Evolutionary conservation across 2,797 vertebrate genomes (phyloP).

Genomic region (Varecia variegata): DNA sequence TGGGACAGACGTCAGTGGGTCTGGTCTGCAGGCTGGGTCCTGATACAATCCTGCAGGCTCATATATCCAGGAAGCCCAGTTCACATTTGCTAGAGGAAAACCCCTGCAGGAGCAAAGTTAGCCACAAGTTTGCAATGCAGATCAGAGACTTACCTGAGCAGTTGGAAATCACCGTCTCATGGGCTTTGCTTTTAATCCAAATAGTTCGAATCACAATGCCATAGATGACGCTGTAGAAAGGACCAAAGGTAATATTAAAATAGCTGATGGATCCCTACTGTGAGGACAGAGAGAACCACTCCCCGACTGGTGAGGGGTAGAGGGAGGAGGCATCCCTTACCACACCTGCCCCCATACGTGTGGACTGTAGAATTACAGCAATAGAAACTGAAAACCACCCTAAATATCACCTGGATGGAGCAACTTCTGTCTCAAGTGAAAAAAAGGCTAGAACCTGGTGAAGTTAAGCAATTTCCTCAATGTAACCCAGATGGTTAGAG

Average conservation of each 20-base stretch:
- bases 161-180: slow-evolving; percentile 80
- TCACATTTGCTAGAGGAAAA: not conserved
- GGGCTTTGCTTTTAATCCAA: slow-evolving; percentile 86
- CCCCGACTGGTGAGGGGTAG: fast-evolving
- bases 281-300: not conserved
- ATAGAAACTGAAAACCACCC: too few species aligned
- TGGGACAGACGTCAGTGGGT: not conserved
- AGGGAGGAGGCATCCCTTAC: not conserved
- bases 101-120: not conserved
- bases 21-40: not conserved
- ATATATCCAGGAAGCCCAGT: not conserved
- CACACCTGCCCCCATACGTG: fast-evolving
- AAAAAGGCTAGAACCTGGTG: not conserved
- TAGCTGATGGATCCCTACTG: not conserved
- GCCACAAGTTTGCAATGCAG: not conserved
- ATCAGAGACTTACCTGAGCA: slow-evolving; percentile 81
- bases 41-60: not conserved
- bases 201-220: slow-evolving; percentile 86
- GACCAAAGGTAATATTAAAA: not conserved
- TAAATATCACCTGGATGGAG: not conserved
- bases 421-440: not conserved
- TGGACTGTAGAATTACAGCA: not conserved
- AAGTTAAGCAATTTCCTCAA: not conserved
- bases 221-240: slow-evolving; percentile 81
- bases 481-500: not conserved